Percentiles rank a stretch among this genome's conserved stretches.
Evolutionary conservation across 2,888 invertebrate genomes (phyloP).

Genomic region (Scelioninae gen. 2): DNA sequence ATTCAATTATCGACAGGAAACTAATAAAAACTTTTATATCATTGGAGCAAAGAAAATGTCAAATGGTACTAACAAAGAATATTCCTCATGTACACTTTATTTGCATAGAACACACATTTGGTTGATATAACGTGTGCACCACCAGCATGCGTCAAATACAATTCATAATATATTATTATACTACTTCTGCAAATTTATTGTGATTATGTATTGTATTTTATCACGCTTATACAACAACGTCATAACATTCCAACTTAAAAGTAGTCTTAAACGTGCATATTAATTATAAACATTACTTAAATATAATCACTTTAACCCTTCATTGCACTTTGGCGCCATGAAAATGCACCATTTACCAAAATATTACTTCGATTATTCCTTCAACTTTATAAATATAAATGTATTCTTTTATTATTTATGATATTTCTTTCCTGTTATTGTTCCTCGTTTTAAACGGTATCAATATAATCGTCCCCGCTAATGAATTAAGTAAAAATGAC

Average conservation of each 20-base stretch:
- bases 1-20: too few species aligned
- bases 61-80: constrained; percentile 14
- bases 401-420: too few species aligned
- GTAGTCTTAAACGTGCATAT: constrained; percentile 24
- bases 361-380: too few species aligned
- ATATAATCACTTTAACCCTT: constrained; percentile 13
- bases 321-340: background rate
- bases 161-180: constrained; percentile 7
- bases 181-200: too few species aligned
- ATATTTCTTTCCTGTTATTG: too few species aligned
- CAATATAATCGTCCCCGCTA: too few species aligned
- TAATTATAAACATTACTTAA: constrained; percentile 29
- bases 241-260: background rate
- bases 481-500: too few species aligned
- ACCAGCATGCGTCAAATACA: constrained; percentile 29
- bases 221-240: too few species aligned
- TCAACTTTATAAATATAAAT: too few species aligned
- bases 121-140: constrained; percentile 10
- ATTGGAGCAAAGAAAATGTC: constrained; percentile 13
- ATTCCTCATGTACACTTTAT: constrained; percentile 42
- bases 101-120: constrained; percentile 24
- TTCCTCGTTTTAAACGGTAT: too few species aligned
- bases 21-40: background rate
- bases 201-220: too few species aligned
- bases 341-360: background rate